Evolutionary conservation across 2,888 invertebrate species (phyloP).

Genomic region (Drosophila kuntzei): DNA sequence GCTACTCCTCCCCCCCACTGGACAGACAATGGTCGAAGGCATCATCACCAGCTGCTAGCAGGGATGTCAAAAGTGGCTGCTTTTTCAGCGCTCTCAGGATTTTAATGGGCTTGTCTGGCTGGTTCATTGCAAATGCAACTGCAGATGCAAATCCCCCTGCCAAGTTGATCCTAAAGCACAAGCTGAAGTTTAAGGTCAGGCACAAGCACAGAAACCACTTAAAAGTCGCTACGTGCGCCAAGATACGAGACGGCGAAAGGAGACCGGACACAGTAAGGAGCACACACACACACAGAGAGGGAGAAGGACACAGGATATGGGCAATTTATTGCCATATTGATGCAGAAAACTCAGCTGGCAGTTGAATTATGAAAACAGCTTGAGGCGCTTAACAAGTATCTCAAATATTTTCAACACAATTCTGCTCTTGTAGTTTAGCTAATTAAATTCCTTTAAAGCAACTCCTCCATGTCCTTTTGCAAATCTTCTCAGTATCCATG

Average conservation of each 20-base stretch:
- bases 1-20: slow-evolving; percentile 27
- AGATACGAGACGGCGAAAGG: slow-evolving; percentile 33
- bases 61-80: slow-evolving; percentile 45
- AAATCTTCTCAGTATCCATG: neutral
- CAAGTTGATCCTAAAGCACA: slow-evolving; percentile 11
- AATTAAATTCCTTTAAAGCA: slow-evolving; percentile 46
- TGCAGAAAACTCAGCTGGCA: slow-evolving; percentile 57
- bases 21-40: slow-evolving; percentile 37
- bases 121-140: slow-evolving; percentile 28
- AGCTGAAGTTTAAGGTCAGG: slow-evolving; percentile 74
- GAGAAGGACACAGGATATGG: slow-evolving; percentile 11
- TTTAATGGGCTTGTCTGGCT: slow-evolving; percentile 54
- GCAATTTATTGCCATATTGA: slow-evolving; percentile 72
- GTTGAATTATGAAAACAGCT: slow-evolving; percentile 68
- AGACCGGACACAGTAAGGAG: slow-evolving; percentile 1
- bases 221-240: slow-evolving; percentile 54
- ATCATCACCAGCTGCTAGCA: slow-evolving; percentile 46
- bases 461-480: neutral
- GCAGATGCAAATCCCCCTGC: slow-evolving; percentile 48
- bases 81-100: slow-evolving; percentile 34
- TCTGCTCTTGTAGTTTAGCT: slow-evolving; percentile 14
- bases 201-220: slow-evolving; percentile 67
- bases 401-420: slow-evolving; percentile 1
- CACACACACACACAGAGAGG: neutral
- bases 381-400: slow-evolving; percentile 15